These are phyloP conservation scores for Porites cylindrica DNA, from an alignment of 92 coral and sea anemone genomes.

Conservation along the genomic window DNA sequence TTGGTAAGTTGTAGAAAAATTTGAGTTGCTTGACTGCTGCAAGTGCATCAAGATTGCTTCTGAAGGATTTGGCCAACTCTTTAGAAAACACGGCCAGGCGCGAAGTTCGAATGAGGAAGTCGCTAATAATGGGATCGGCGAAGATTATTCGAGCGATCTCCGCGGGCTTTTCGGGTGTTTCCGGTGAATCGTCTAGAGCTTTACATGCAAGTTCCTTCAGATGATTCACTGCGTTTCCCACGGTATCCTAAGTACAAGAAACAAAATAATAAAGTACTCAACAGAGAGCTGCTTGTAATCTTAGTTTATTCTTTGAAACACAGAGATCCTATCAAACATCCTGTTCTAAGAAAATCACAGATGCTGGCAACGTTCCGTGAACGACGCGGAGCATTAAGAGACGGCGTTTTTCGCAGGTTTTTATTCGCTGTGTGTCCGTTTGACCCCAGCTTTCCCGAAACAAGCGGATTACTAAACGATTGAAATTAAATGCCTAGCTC, in stretches of 20 bases:
- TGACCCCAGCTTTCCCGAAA: no score
- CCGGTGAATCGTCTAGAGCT: conserved; percentile 2
- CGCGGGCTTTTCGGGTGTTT: not conserved
- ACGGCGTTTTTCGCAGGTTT: no score
- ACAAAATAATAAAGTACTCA: not conserved
- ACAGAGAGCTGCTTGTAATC: no score
- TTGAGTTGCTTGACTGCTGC: conserved; percentile 63
- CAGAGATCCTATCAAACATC: no score
- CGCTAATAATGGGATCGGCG: conserved; percentile 45
- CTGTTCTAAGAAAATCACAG: no score
- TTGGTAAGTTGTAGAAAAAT: conserved; percentile 61
- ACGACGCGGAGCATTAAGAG: no score
- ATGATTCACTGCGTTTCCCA: not conserved
- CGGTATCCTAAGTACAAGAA: conserved; percentile 10
- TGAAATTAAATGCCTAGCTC: no score
- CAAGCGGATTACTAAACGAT: no score
- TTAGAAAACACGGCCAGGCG: conserved; percentile 59
- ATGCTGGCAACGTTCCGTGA: no score
- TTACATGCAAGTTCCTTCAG: conserved; percentile 37
- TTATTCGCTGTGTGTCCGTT: no score
- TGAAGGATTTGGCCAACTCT: conserved; percentile 63
- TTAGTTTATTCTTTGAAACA: no score
- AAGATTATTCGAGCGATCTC: conserved; percentile 43
- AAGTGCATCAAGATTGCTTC: conserved; percentile 65
- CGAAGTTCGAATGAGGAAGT: conserved; percentile 49